Percentiles rank a stretch among this genome's conserved stretches.
Conservation (phyloP, 2,797 vertebrate genomes). For the Cyclopterus lumpus region DNA sequence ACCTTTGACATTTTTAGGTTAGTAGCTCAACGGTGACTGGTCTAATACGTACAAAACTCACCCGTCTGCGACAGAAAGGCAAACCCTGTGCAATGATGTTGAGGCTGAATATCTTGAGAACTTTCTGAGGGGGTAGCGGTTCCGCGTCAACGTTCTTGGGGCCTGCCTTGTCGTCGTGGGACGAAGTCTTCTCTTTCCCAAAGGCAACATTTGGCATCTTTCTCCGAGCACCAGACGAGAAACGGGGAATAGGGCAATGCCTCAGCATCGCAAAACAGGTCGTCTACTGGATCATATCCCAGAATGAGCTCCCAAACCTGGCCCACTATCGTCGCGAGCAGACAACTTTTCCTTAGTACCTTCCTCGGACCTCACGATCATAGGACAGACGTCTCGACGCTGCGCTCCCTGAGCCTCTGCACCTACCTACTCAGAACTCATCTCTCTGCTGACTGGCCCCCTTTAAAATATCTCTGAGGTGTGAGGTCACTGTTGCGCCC, state of each 20-base stretch:
- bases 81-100: slow-evolving; percentile 98
- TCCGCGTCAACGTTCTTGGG: slow-evolving; percentile 86
- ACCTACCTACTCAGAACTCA: slow-evolving; percentile 78
- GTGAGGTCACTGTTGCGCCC: slow-evolving; percentile 88
- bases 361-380: slow-evolving; percentile 80
- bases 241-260: slow-evolving; percentile 86
- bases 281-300: slow-evolving; percentile 79
- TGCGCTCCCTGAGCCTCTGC: slow-evolving; percentile 40
- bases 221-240: slow-evolving; percentile 76
- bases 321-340: slow-evolving; percentile 37
- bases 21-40: not conserved
- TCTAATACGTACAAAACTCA: slow-evolving; percentile 81
- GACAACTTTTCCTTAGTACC: slow-evolving; percentile 64
- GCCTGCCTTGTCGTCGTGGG: slow-evolving; percentile 82
- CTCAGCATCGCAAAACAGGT: slow-evolving; percentile 80
- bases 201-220: slow-evolving; percentile 90
- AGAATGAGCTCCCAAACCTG: slow-evolving; percentile 36
- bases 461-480: slow-evolving; percentile 91
- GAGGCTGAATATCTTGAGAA: slow-evolving; percentile 99
- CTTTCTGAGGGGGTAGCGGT: slow-evolving; percentile 90
- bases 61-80: slow-evolving; percentile 97
- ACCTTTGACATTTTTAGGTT: slow-evolving; percentile 59
- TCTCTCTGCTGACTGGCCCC: slow-evolving; percentile 88
- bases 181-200: slow-evolving; percentile 84
- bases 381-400: slow-evolving; percentile 75